A percentile compares a stretch with the other conserved stretches of the same genome.
phyloP scores from a whole-genome alignment of 2,888 invertebrate genomes.

The Agrochola lota region DNA sequence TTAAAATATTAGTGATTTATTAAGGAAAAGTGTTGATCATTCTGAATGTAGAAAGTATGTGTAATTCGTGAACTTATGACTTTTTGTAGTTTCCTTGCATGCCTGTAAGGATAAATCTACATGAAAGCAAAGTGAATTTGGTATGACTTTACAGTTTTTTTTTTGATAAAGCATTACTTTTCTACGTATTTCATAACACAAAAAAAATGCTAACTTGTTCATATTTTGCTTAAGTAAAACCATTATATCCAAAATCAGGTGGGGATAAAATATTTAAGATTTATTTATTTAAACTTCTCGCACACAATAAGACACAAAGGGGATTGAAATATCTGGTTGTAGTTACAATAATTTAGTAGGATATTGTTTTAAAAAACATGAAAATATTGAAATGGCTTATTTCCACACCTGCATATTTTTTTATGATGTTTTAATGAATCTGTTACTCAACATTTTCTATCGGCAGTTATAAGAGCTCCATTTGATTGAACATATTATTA shows the following conservation, averaged over 20 bases:
- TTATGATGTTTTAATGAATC: neutral
- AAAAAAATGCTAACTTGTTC: no score
- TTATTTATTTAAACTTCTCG: no score
- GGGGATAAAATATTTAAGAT: no score
- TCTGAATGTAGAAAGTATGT: neutral
- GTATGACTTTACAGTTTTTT: no score
- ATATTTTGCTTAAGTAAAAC: no score
- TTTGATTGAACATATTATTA: neutral
- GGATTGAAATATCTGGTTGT: neutral
- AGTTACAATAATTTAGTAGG: neutral
- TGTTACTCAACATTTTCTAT: neutral
- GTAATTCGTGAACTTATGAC: neutral
- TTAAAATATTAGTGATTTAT: neutral
- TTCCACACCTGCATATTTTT: neutral
- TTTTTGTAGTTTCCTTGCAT: neutral
- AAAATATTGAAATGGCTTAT: neutral
- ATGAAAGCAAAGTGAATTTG: neutral
- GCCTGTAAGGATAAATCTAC: constrained; percentile 1
- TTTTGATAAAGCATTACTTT: no score
- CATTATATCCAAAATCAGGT: neutral
- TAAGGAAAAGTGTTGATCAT: neutral
- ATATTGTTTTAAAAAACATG: no score
- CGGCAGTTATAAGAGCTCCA: no score
- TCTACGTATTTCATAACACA: no score
- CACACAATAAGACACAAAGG: no score